Percentiles rank a stretch among this genome's conserved stretches.
Conservation (phyloP, 2,113 vertebrate genomes). For the Chaetodon trifascialis region DNA sequence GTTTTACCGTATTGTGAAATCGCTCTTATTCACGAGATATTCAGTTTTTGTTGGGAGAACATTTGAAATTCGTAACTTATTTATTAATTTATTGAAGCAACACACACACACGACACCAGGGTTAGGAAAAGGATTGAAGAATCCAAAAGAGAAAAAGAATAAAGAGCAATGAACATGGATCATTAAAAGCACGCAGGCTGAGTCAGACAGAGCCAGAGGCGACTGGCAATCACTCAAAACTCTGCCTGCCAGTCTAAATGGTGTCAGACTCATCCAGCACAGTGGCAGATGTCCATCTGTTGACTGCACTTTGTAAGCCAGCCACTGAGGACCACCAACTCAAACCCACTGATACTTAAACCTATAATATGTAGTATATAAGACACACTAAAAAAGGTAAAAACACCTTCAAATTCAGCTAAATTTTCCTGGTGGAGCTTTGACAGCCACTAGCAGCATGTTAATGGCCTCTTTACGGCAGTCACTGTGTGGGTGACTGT, state of each 20-base stretch:
- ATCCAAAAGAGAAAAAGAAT: not conserved
- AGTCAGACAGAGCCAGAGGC: not conserved
- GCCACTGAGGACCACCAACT: too few relatives aligned
- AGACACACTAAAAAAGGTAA: not conserved
- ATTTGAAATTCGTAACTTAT: too few relatives aligned
- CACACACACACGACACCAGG: too few relatives aligned
- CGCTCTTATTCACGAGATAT: not conserved
- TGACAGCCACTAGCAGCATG: not conserved
- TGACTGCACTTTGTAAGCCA: not conserved
- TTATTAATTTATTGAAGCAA: too few relatives aligned
- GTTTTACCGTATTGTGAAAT: not conserved
- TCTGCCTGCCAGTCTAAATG: not conserved
- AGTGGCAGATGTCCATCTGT: slow-evolving; percentile 10
- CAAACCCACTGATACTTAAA: not conserved
- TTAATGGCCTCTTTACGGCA: not conserved
- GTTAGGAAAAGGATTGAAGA: too few relatives aligned
- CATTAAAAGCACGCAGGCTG: not conserved
- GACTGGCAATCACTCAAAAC: not conserved
- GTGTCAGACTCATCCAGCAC: not conserved
- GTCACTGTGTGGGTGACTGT: not conserved
- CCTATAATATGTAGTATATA: not conserved
- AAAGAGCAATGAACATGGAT: not conserved
- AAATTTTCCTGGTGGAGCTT: too few relatives aligned
- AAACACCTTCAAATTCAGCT: not conserved
- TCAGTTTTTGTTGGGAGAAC: not conserved